Base-by-base conservation (phyloP, 2,888 invertebrate genomes). In the Scaptomyza flava region DNA sequence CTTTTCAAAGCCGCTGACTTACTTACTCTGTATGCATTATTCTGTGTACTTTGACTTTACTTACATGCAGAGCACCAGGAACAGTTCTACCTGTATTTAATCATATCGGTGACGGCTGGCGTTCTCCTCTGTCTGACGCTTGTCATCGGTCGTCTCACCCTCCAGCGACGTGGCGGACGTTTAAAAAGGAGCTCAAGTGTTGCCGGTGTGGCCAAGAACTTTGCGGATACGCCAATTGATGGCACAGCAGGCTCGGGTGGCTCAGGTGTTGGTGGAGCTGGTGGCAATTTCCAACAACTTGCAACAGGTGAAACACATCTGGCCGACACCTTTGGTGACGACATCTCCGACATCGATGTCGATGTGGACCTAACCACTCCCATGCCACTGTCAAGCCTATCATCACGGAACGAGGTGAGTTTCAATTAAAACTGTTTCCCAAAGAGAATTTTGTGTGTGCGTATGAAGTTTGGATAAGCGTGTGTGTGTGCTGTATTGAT, bases 341-440 rank as follows among this genome's bases (percentile, higher is more conserved):
- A 96, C 91, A 96, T 97, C 92, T 96, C 96, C 81, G 97, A 97
- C 92, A 95, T 95, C 68, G 95, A 95, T 90, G 95, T 94, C 27
- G 95, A 95, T 89, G 95, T 95, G 74, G 95, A 95, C 90, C 92
- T 95, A 68, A 94, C 94, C 60, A 93, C 94, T 34, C 93, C 95
- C 50, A 92, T 94, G 63, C 94, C 94, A 48, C 92, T 93, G 45
- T 93, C 93, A 46, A 91, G 89, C 62, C 79, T 91, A 34, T 89
- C 91, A 20, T 89, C 91, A 6, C 78, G 91, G 53, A 91, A 90
- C 64, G 92, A 92, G 89, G 92, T 91, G 86, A 89, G 85, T 82
- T 65, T 54, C 30, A 43, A 61, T 56, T 52, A 42, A 20, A 34
- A 38, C 12, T 52, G n/a, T 27, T 46, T 17, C 11, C 42, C 20